Conservation (phyloP, 2,113 vertebrate species). For the Agelaius tricolor region DNA sequence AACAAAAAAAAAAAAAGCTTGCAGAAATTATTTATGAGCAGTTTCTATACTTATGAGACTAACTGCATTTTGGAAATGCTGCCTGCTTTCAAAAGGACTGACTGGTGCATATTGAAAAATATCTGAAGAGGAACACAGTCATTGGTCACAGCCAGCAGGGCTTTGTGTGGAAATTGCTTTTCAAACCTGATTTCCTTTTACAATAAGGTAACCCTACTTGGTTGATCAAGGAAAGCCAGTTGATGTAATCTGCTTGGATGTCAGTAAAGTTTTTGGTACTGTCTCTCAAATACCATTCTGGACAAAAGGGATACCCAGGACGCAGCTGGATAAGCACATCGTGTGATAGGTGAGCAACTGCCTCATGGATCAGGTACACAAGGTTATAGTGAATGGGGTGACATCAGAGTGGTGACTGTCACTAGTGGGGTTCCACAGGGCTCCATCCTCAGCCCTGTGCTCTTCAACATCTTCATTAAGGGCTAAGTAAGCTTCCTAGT, state of each 20-base stretch:
- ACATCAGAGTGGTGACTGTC: background rate
- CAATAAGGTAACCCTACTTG: background rate
- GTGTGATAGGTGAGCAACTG: accelerated
- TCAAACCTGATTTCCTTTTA: background rate
- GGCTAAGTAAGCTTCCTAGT: background rate
- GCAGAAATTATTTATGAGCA: background rate
- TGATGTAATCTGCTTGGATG: background rate
- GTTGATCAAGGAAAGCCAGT: background rate
- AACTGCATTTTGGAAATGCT: background rate
- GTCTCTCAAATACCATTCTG: background rate
- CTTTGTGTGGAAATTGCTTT: background rate
- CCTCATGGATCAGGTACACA: background rate
- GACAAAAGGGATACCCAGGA: background rate
- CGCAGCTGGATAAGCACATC: background rate
- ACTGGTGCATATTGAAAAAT: background rate
- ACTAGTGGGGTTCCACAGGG: background rate
- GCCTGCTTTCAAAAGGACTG: background rate
- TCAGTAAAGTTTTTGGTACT: background rate
- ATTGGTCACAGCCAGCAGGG: background rate
- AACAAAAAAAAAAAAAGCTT: background rate
- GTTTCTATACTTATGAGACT: background rate
- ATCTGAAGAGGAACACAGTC: accelerated
- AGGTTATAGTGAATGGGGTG: background rate
- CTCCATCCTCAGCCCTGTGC: background rate
- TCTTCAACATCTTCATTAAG: background rate